These are phyloP conservation scores for Sebastes trivittatus DNA, from an alignment of 2,797 vertebrate species.

Conservation along the genomic window DNA sequence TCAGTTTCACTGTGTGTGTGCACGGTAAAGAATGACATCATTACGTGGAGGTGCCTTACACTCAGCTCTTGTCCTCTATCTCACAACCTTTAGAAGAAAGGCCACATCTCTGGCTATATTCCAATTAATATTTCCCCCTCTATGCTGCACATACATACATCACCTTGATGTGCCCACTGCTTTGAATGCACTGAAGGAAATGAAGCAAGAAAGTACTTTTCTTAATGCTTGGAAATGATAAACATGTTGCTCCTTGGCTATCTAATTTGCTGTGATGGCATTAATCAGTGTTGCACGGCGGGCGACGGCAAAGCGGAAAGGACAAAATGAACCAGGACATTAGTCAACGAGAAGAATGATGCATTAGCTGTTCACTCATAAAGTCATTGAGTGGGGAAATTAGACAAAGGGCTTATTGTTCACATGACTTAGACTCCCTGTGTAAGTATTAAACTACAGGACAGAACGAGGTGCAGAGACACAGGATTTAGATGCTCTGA, in stretches of 20 bases:
- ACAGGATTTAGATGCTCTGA: not conserved
- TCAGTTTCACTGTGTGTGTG: not conserved
- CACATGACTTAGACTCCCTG: constrained; percentile 19
- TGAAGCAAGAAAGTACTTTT: constrained; percentile 53
- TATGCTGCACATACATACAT: constrained; percentile 52
- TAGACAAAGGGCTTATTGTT: constrained; percentile 62
- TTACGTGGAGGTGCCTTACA: constrained; percentile 26
- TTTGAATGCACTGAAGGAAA: constrained; percentile 54
- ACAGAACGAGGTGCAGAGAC: not conserved
- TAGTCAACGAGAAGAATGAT: constrained; percentile 79
- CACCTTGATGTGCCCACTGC: constrained; percentile 56
- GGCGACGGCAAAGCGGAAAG: constrained; percentile 69
- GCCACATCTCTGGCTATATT: constrained; percentile 42
- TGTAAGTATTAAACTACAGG: constrained; percentile 16
- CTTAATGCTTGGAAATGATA: constrained; percentile 74
- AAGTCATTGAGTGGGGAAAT: constrained; percentile 66
- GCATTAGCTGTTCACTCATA: constrained; percentile 69
- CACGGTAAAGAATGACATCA: constrained; percentile 55
- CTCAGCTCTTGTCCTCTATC: constrained; percentile 52
- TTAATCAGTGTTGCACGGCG: constrained; percentile 78
- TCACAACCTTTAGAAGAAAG: constrained; percentile 56
- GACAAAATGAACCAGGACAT: constrained; percentile 77
- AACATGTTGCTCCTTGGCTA: constrained; percentile 77
- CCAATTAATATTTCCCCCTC: constrained; percentile 59
- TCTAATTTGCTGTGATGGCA: constrained; percentile 80